phyloP scores from a whole-genome alignment of 2,797 vertebrate species.

The Manis pentadactyla region DNA sequence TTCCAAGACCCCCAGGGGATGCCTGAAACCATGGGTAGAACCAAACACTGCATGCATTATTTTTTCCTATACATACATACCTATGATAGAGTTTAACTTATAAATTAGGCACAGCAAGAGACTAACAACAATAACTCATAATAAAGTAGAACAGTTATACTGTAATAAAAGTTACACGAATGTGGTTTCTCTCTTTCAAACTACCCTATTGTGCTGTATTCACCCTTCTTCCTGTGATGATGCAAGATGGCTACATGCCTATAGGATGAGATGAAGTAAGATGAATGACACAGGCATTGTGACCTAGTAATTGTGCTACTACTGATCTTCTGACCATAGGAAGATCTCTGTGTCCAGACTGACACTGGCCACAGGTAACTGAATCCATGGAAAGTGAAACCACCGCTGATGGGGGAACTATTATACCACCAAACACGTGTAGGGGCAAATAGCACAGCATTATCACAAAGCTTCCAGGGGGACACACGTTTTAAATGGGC shows the following conservation, averaged over 20 bases:
- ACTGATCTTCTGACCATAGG: neutral
- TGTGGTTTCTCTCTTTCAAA: neutral
- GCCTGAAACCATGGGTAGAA: neutral
- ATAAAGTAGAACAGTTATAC: neutral
- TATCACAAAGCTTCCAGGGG: neutral
- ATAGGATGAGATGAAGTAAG: neutral
- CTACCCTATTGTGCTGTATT: neutral
- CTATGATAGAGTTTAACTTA: neutral
- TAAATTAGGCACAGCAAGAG: neutral
- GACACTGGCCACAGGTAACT: neutral
- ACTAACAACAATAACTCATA: neutral
- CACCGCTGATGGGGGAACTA: neutral
- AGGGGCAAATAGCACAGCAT: neutral
- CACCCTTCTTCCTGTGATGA: neutral
- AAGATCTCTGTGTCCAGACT: neutral
- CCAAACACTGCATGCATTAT: no score
- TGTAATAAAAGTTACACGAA: neutral
- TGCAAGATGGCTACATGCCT: neutral
- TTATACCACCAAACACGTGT: neutral
- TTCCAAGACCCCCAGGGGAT: neutral
- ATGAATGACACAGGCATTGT: neutral
- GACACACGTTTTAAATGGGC: neutral
- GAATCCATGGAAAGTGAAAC: neutral
- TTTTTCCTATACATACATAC: neutral
- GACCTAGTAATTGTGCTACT: neutral